Evolutionary conservation across 2,113 vertebrate genomes (phyloP), one percentile per base, ranked within the genome.

Genomic region (Lepus timidus): DNA sequence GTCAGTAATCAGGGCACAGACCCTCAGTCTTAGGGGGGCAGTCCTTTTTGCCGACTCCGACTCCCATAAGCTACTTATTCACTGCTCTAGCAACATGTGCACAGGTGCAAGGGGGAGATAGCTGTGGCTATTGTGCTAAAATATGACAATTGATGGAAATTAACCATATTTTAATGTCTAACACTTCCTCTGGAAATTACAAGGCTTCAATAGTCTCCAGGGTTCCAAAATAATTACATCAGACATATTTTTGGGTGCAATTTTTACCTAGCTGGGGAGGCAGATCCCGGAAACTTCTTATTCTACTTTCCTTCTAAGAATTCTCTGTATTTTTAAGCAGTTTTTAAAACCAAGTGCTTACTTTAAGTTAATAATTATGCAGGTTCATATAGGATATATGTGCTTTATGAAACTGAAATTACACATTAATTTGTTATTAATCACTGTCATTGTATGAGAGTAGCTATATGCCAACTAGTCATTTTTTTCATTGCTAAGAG

Each of bases 391-490:
- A 76, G 14, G 33, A 93, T 86, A 90, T 39, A 49, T 33, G 9
- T 10, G 62, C 29, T 62, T 80, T 55, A 36, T 44, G 3, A 95
- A 90, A 61, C 31, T 86, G 16, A 93, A 82, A 74, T 55, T 11
- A 86, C 6, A 92, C 1, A 67, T 73, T 55, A 90, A 73, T 52
- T 81, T 58, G 55, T 58, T 76, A 96, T 82, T 85, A 86, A 70
- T 94, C 23, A 85, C 7, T 62, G 52, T 12, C 33, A 39, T 23
- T 86, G 19, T 3, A 67, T 27, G 22, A 87, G 9, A 87, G 44
- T 14, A 90, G 25, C 9, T 75, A 1, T 61, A 39, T n/a, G 23
- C 74, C 62, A 67, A 33, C 14, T 44, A 71, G 14, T 20, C 31
- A 55, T 80, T 82, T 71, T 17, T 10, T 67, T 86, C 20, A 44